A percentile compares a stretch with the other conserved stretches of the same genome.
These are phyloP conservation scores for Siniperca knerii DNA, from an alignment of 2,113 vertebrate genomes.

Conservation along the genomic window DNA sequence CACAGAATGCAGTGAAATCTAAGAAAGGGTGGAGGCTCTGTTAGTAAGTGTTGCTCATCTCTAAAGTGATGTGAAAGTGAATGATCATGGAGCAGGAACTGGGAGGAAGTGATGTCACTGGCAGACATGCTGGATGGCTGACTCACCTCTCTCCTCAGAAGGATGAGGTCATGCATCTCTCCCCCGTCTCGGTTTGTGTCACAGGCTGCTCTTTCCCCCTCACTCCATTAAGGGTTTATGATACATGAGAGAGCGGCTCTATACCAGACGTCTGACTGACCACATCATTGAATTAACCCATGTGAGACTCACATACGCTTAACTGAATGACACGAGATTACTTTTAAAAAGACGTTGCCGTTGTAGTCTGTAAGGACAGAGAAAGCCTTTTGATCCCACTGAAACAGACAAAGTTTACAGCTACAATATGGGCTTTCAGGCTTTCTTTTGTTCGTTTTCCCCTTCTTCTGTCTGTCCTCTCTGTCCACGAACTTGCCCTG, in stretches of 20 bases:
- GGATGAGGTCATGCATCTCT: conserved; percentile 71
- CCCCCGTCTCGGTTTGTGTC: background rate
- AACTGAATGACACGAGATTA: background rate
- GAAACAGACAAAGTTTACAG: background rate
- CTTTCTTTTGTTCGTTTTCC: conserved; percentile 29
- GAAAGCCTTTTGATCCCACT: background rate
- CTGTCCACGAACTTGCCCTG: conserved; percentile 33
- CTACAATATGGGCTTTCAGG: background rate
- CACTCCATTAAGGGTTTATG: background rate
- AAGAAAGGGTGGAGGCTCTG: background rate
- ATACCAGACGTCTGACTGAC: background rate
- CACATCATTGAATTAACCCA: background rate
- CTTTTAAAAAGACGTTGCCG: background rate
- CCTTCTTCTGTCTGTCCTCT: conserved; percentile 3
- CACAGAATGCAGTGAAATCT: background rate
- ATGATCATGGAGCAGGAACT: conserved; percentile 21
- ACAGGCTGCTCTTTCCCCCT: conserved; percentile 3
- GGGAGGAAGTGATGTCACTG: conserved; percentile 65
- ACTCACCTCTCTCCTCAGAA: conserved; percentile 55
- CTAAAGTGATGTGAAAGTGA: conserved; percentile 48
- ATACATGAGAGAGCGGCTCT: background rate
- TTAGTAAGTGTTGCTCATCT: background rate
- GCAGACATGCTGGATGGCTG: conserved; percentile 42
- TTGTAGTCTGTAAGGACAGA: background rate
- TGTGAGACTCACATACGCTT: background rate